Conservation (phyloP, 2,888 invertebrate genomes). For the Gastrophysa polygoni region DNA sequence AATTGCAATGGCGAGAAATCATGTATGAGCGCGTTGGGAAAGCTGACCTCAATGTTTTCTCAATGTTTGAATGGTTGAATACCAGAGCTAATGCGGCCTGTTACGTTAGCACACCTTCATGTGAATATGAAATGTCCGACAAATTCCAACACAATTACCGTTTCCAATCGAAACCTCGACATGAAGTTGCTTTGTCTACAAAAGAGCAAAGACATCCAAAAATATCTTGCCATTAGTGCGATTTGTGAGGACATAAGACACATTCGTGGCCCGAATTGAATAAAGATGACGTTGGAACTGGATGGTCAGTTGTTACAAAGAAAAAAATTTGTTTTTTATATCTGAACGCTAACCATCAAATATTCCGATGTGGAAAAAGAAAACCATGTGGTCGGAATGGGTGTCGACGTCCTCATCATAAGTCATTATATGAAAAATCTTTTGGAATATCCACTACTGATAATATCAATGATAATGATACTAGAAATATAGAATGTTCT, state of each 20-base stretch:
- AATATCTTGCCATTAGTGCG: neutral
- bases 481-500: neutral
- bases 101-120: no score
- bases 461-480: neutral
- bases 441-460: neutral
- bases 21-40: neutral
- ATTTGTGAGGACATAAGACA: neutral
- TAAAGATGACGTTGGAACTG: neutral
- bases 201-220: neutral
- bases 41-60: neutral
- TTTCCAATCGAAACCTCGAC: neutral
- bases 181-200: neutral
- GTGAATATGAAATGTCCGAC: neutral
- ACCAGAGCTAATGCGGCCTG: no score
- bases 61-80: neutral
- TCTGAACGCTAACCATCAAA: neutral
- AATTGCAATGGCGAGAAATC: no score
- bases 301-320: neutral
- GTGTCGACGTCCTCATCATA: neutral
- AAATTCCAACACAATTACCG: neutral
- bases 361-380: neutral
- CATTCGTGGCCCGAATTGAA: neutral
- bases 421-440: neutral
- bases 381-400: neutral
- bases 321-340: neutral